phyloP scores from a whole-genome alignment of 2,113 vertebrate genomes.

The Oncorhynchus masou region DNA sequence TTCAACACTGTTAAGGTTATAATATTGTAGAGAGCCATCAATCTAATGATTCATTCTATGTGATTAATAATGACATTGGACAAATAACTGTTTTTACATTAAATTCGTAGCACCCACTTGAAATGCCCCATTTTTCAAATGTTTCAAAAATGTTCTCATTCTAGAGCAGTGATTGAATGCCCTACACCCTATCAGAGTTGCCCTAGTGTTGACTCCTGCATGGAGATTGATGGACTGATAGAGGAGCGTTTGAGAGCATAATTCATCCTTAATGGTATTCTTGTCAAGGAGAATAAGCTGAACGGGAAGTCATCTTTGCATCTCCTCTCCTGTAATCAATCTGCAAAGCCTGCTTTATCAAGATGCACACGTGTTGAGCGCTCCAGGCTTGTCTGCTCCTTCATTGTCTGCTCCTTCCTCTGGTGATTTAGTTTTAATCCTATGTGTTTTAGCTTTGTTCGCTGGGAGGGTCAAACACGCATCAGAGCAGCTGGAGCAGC shows the following conservation, averaged over 20 bases:
- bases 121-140: too few relatives aligned
- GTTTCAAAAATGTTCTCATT: too few relatives aligned
- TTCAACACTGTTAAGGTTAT: too few relatives aligned
- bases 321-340: constrained; percentile 22
- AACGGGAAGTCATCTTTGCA: constrained; percentile 16
- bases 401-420: constrained; percentile 9
- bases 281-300: constrained; percentile 4
- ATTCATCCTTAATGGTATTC: not conserved
- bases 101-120: too few relatives aligned
- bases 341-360: constrained; percentile 3
- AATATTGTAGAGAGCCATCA: too few relatives aligned
- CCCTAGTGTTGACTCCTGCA: not conserved
- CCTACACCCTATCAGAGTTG: not conserved
- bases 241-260: not conserved
- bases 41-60: too few relatives aligned
- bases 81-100: too few relatives aligned
- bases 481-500: constrained; percentile 13
- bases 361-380: constrained; percentile 11
- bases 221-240: not conserved
- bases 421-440: constrained; percentile 34
- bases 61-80: too few relatives aligned
- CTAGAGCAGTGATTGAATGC: too few relatives aligned
- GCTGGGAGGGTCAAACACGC: constrained; percentile 13
- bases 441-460: not conserved
- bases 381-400: not conserved